Percentiles rank a stretch among this genome's conserved stretches.
phyloP scores from a whole-genome alignment of 2,113 vertebrate species.

The Lycocorax pyrrhopterus region DNA sequence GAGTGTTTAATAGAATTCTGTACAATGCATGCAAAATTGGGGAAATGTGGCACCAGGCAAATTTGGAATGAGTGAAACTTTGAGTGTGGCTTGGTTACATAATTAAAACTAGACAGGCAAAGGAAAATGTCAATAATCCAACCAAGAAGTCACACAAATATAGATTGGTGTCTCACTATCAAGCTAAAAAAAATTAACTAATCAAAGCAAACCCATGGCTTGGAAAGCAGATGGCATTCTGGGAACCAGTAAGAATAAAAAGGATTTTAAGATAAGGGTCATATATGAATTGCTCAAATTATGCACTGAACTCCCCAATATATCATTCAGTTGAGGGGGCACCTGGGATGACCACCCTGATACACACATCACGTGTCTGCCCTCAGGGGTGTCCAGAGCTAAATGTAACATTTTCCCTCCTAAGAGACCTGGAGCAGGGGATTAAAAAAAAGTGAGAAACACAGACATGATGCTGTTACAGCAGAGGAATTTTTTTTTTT shows the following conservation, averaged over 20 bases:
- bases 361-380: rapidly evolving
- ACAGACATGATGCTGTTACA: neutral
- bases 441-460: neutral
- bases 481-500: neutral
- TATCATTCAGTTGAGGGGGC: neutral
- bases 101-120: constrained; percentile 27
- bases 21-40: constrained; percentile 13
- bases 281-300: neutral
- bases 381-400: neutral
- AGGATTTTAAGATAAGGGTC: neutral
- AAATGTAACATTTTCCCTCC: neutral
- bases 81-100: constrained; percentile 17
- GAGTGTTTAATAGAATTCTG: constrained; percentile 56
- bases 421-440: neutral
- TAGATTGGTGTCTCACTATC: neutral
- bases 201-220: neutral
- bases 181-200: neutral
- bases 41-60: neutral
- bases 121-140: neutral
- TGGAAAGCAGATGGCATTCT: neutral
- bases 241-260: neutral
- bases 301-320: neutral
- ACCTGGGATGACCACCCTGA: neutral
- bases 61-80: constrained; percentile 29
- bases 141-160: neutral